Base-by-base conservation (phyloP, 2,888 invertebrate species). In the Pterostichus niger region DNA sequence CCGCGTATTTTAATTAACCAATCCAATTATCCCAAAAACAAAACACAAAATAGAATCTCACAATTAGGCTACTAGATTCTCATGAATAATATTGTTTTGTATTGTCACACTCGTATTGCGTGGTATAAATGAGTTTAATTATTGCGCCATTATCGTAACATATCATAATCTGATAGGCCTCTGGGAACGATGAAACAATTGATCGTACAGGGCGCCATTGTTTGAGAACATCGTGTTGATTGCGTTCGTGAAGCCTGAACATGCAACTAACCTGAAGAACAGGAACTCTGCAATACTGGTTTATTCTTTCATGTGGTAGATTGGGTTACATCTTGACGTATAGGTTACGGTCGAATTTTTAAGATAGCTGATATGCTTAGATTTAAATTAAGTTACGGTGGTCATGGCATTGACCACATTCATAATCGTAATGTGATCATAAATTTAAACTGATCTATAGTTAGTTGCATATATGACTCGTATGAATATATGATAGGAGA, bases 21-120 rank as follows among this genome's bases (percentile, higher is more conserved):
- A 75, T 75, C 31, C 75, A 75, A 75, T 76, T 76, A 76, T 56
- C 15, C 76, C 13, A 56, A 75, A 52, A 75, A 54, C 76, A 54
- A 76, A 76, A 76, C 76, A 76, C 11, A 56, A 76, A 76, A 40
- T 44, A 33, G 40, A 68, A 76, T 76, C 76, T 56, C 76, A 76
- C 76, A 76, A 76, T 76, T 76, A 76, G 35, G 35, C 52, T 31
- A 35, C 46, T 13, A 49, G 35, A 75, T 76, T 76, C 76, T 56
- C 76, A 76, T 68, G 68, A 68, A 68, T n/a, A 49, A 49, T 56
- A 76, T 71, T 71, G 44, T 71, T 71, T 71, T 31, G 44, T 44
- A 71, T 71, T 71, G 68, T 71, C 68, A 71, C 68, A 71, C n/a
- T 13, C 13, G 46, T 71, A 71, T 71, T 71, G 68, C 68, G 44